These are phyloP conservation scores for Tapera naevia DNA, from an alignment of 2,797 vertebrate genomes.

Conservation along the genomic window DNA sequence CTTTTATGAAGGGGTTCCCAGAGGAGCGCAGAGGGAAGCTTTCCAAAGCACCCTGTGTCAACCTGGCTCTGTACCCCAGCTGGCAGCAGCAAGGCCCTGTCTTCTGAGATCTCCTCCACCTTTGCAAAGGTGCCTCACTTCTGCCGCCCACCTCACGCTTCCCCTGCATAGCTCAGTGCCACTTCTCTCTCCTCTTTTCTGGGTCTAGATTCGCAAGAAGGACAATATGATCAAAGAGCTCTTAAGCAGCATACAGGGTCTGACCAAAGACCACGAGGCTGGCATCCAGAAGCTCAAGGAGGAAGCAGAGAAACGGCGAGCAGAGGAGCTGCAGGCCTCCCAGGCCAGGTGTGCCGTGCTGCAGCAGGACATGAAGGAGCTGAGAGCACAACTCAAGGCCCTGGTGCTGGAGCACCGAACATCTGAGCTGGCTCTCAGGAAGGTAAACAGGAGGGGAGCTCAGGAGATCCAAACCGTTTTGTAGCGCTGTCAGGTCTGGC, in stretches of 20 bases:
- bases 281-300: slow-evolving; percentile 56
- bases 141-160: background rate
- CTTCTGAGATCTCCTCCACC: background rate
- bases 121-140: background rate
- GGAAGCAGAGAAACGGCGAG: slow-evolving; percentile 72
- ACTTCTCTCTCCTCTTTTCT: background rate
- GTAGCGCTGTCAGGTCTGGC: background rate
- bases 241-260: slow-evolving; percentile 70
- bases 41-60: background rate
- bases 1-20: background rate
- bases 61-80: background rate
- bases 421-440: slow-evolving; percentile 75
- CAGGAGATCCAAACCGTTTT: background rate
- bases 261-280: slow-evolving; percentile 59
- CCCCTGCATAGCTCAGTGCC: background rate
- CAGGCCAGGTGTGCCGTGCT: slow-evolving; percentile 64
- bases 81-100: background rate
- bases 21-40: background rate
- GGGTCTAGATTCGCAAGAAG: slow-evolving; percentile 77
- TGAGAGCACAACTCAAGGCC: slow-evolving; percentile 68
- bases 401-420: slow-evolving; percentile 76
- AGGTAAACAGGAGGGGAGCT: slow-evolving; percentile 70
- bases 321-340: slow-evolving; percentile 62
- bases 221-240: slow-evolving; percentile 74
- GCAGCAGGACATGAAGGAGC: slow-evolving; percentile 74